Percentiles rank a stretch among this genome's conserved stretches.
These are phyloP conservation scores for Tyto alba DNA, from an alignment of 2,113 vertebrate species.

Conservation along the genomic window DNA sequence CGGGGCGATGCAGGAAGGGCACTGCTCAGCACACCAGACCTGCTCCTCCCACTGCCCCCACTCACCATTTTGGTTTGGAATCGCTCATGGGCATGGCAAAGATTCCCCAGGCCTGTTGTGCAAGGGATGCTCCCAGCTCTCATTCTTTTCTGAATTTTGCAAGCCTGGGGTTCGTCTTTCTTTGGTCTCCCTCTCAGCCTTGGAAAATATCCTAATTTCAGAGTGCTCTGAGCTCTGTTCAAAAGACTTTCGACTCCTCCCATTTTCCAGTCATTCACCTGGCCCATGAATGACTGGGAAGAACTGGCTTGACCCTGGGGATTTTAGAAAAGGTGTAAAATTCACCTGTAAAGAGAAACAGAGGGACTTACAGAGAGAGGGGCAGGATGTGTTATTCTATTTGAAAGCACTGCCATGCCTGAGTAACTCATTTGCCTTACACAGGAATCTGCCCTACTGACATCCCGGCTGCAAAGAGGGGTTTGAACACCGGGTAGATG, in stretches of 20 bases:
- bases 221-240: not conserved
- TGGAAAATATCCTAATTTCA: not conserved
- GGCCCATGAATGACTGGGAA: not conserved
- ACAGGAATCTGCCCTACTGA: not conserved
- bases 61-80: accelerated
- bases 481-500: not conserved
- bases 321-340: not conserved
- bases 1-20: not conserved
- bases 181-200: not conserved
- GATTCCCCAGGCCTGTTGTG: not conserved
- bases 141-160: not conserved
- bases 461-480: not conserved
- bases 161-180: not conserved
- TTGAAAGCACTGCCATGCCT: not conserved
- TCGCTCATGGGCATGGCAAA: not conserved
- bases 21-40: not conserved
- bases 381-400: not conserved
- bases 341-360: not conserved
- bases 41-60: not conserved
- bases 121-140: not conserved
- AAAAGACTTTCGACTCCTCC: not conserved
- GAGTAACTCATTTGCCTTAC: not conserved
- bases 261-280: not conserved
- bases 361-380: not conserved
- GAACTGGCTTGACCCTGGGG: not conserved